phyloP scores from a whole-genome alignment of 2,113 vertebrate species.

The Brachirus orientalis region DNA sequence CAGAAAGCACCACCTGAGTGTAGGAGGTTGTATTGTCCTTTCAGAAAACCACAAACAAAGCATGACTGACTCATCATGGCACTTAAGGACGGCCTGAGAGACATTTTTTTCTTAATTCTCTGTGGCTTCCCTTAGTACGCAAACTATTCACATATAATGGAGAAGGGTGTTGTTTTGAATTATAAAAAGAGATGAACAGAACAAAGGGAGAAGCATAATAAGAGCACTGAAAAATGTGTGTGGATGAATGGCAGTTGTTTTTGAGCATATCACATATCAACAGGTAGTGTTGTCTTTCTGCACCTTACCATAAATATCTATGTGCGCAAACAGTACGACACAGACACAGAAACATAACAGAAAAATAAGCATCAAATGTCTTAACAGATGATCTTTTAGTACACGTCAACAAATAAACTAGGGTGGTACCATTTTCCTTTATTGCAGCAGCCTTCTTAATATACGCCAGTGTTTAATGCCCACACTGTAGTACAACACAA shows the following conservation, averaged over 20 bases:
- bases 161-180: conserved; percentile 28
- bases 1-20: conserved; percentile 2
- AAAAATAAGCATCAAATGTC: conserved; percentile 10
- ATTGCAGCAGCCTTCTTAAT: not conserved
- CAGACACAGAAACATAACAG: not conserved
- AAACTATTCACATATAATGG: conserved; percentile 30
- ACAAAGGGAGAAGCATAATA: conserved; percentile 9
- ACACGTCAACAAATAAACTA: conserved; percentile 1
- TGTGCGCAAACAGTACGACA: not conserved
- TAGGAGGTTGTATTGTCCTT: conserved; percentile 32
- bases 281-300: conserved; percentile 16
- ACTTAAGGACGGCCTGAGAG: conserved; percentile 28
- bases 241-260: conserved; percentile 26
- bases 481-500: not conserved
- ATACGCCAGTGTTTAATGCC: not conserved
- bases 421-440: not conserved
- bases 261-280: conserved; percentile 20
- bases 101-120: conserved; percentile 38
- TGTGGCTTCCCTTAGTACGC: conserved; percentile 28
- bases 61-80: conserved; percentile 49
- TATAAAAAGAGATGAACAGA: conserved; percentile 1
- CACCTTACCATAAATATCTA: conserved; percentile 9
- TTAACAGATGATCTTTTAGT: not conserved
- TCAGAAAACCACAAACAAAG: conserved; percentile 35
- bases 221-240: conserved; percentile 6